Base-by-base conservation (phyloP, 2,888 invertebrate genomes). In the Erannis defoliaria region DNA sequence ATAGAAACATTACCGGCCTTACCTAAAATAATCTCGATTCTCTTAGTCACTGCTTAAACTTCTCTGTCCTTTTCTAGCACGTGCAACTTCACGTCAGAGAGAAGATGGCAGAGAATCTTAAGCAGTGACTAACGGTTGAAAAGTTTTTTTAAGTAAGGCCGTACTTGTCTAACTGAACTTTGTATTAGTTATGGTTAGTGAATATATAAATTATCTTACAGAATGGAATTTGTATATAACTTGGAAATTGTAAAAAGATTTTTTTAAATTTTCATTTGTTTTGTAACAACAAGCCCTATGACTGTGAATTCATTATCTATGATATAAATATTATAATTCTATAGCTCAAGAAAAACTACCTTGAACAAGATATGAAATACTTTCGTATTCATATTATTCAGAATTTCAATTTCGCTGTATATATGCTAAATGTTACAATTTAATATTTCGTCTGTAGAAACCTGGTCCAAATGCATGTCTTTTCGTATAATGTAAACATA, bases 401-500 rank as follows among this genome's bases (percentile, higher is more conserved):
- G 31, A 43, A 42, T 50, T 71, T 68, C 68, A 66, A 73, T 73
- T 74, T 72, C 68, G 85, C 85, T 84, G 85, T 85, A 85, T 51
- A 83, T 84, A 37, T 31, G 67, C 68, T 65, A 57, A 26, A 19
- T 43, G 40, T 57, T 43, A 54, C 35, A 2, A 35, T 40, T 62
- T 64, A 40, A 73, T 72, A 71, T 76, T 76, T 76, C 69, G 71
- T 77, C 71, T 75, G 73, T 79, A 76, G 76, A 72, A 73, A 74
- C 72, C 78, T 75, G 74, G 77, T 83, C 79, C 78, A 78, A 80
- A 79, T 73, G 64, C 75, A 76, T 76, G 78, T 74, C 66, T 75
- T 75, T 66, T 76, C 63, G 64, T 73, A 73, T 61, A 68, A 38
- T 62, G 67, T 49, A 67, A 53, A 49, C 37, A 14, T 48, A 46